phyloP scores from a whole-genome alignment of 2,888 invertebrate genomes.

The Cataglyphis rosenhaueri region DNA sequence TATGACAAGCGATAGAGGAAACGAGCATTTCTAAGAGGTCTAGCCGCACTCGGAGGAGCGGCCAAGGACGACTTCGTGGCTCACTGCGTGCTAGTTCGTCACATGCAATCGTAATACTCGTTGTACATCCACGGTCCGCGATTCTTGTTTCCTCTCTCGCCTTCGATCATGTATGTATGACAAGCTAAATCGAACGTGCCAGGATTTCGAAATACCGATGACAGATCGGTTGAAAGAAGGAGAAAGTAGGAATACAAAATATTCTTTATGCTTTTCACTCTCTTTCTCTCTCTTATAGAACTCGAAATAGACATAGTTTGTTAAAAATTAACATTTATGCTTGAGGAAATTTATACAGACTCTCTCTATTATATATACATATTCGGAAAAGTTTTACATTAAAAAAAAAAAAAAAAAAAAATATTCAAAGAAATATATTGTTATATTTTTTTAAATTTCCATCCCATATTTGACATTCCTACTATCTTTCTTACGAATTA shows the following conservation, averaged over 20 bases:
- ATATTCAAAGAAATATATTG: neutral
- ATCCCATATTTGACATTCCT: neutral
- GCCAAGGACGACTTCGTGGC: conserved; percentile 78
- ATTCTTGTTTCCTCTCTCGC: conserved; percentile 22
- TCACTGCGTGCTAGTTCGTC: conserved; percentile 72
- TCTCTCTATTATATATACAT: neutral
- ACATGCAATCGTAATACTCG: conserved; percentile 64
- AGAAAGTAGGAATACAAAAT: conserved; percentile 30
- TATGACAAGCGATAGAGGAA: conserved; percentile 70
- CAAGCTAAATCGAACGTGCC: conserved; percentile 10
- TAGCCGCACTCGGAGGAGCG: conserved; percentile 75
- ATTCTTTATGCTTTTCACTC: conserved; percentile 2
- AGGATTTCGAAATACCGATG: neutral
- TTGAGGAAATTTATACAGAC: conserved; percentile 11
- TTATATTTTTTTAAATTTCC: neutral
- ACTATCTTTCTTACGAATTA: neutral
- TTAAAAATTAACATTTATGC: neutral
- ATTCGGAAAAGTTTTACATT: neutral
- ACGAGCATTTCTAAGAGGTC: conserved; percentile 74
- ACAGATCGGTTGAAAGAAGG: neutral
- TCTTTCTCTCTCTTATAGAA: neutral
- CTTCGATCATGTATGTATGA: neutral
- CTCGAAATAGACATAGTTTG: neutral
- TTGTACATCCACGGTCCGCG: conserved; percentile 33
- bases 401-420: neutral